These are phyloP conservation scores for Botia kubotai DNA, from an alignment of 2,797 vertebrate species.

Conservation along the genomic window DNA sequence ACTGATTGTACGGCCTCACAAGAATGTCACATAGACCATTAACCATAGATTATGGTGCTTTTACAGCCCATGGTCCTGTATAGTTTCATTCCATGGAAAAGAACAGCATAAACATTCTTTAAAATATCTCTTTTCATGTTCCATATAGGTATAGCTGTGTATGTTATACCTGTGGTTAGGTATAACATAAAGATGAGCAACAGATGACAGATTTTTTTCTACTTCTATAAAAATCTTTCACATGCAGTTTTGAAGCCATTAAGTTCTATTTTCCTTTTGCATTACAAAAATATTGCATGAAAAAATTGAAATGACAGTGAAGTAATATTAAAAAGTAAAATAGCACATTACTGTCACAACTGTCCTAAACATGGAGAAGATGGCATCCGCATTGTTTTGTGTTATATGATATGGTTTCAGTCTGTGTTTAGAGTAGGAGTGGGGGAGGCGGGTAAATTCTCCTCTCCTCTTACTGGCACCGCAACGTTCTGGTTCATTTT, in stretches of 20 bases:
- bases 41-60: too few relatives aligned
- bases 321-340: neutral
- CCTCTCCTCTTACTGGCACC: slow-evolving; percentile 72
- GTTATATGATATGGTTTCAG: slow-evolving; percentile 67
- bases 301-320: too few relatives aligned
- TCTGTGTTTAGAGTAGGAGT: slow-evolving; percentile 25
- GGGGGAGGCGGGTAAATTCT: slow-evolving; percentile 49
- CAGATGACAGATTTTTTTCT: too few relatives aligned
- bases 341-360: neutral
- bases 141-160: neutral
- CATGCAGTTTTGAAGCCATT: neutral
- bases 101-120: too few relatives aligned
- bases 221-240: too few relatives aligned
- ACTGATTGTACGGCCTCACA: too few relatives aligned
- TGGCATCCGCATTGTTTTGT: slow-evolving; percentile 47
- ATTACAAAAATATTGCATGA: neutral
- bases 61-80: too few relatives aligned
- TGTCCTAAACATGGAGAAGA: neutral
- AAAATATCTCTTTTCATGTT: neutral
- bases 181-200: too few relatives aligned
- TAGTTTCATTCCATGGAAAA: too few relatives aligned
- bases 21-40: too few relatives aligned
- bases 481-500: slow-evolving; percentile 76
- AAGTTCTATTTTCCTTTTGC: neutral
- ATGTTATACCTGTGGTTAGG: too few relatives aligned